Conservation (phyloP, 30 jellyfish, hydroid and myxozoan species). For the Chironex yamaguchii region DNA sequence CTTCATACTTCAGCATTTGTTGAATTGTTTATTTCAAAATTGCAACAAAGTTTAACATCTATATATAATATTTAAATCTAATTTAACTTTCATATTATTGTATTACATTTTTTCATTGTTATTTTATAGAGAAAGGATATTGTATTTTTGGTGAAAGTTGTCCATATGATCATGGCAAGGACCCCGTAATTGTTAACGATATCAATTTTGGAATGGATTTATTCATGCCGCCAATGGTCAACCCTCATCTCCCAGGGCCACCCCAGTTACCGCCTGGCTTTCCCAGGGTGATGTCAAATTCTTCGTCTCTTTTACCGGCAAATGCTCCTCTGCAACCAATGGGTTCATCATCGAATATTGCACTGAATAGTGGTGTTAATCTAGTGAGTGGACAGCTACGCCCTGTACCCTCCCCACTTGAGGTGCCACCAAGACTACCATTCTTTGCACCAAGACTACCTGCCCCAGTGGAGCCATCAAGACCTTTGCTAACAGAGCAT, state of each 20-base stretch:
- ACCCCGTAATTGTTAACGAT: constrained; percentile 93
- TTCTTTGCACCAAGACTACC: constrained; percentile 53
- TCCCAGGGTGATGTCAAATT: constrained; percentile 61
- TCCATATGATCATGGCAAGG: constrained; percentile 95
- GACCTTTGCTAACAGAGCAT: background rate
- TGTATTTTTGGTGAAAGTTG: constrained; percentile 96
- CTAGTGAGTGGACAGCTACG: constrained; percentile 90
- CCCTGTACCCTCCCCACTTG: constrained; percentile 93
- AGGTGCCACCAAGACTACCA: constrained; percentile 73
- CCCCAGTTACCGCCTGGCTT: constrained; percentile 46
- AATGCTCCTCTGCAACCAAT: constrained; percentile 78
- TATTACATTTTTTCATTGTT: too few relatives aligned
- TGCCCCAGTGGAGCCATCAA: constrained; percentile 11
- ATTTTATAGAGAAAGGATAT: constrained; percentile 83
- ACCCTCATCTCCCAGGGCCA: constrained; percentile 52
- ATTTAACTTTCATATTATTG: too few relatives aligned
- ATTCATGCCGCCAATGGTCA: constrained; percentile 67
- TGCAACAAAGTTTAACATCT: too few relatives aligned
- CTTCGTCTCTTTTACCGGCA: constrained; percentile 30
- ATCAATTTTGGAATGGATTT: constrained; percentile 70
- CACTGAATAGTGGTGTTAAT: constrained; percentile 81
- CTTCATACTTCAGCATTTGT: too few relatives aligned
- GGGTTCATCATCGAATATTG: constrained; percentile 49
- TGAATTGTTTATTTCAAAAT: too few relatives aligned
- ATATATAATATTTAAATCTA: too few relatives aligned